Base-by-base conservation (phyloP, 2,113 vertebrate species). In the Nothobranchius kuhntae region DNA sequence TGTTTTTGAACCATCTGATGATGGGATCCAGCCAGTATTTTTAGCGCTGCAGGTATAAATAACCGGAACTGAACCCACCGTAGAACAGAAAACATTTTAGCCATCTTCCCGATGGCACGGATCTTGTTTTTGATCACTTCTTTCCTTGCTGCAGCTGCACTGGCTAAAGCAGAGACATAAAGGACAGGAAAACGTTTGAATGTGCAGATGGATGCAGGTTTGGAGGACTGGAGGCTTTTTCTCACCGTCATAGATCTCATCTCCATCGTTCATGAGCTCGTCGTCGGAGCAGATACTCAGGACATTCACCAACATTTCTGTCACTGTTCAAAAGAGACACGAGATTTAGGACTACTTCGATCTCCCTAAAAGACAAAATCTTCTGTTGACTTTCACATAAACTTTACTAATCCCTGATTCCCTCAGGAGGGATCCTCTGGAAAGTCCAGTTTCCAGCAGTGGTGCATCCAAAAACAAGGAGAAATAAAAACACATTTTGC, bases 101-200 rank as follows among this genome's bases (percentile, higher is more conserved):
- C 93, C 93, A 94, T 94, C 89, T 94, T 94, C 68, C 93, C 93
- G 0, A 94, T 94, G 68, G 93, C 93, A 61, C 93, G 85, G 54
- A 94, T 94, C 85, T 94, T 94, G 83, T 94, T 94, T 77, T 91
- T 92, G 87, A 94, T 94, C 73, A 94, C 93, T 61, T 94, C 93
- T 83, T 94, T 94, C 76, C 93, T 92, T 3, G 93, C 93, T 42
- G 93, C 93, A n/a, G 93, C 93, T 73, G 92, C 91, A 47, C 91
- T 93, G 52, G 93, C 93, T 94, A 68, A n/a, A 63, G 75, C 36
- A 44, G 45, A 64, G 11, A 30, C 7, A 68, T 42, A 42, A 42
- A 42, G 3, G 2, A 9, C 2, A 42, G 30, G 9, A 40, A 40
- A 40, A 40, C 38, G 7, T 9, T 40, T 9, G 9, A 40, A 40